These are phyloP conservation scores for Cairina moschata DNA, from an alignment of 2,113 vertebrate genomes.

Conservation along the genomic window DNA sequence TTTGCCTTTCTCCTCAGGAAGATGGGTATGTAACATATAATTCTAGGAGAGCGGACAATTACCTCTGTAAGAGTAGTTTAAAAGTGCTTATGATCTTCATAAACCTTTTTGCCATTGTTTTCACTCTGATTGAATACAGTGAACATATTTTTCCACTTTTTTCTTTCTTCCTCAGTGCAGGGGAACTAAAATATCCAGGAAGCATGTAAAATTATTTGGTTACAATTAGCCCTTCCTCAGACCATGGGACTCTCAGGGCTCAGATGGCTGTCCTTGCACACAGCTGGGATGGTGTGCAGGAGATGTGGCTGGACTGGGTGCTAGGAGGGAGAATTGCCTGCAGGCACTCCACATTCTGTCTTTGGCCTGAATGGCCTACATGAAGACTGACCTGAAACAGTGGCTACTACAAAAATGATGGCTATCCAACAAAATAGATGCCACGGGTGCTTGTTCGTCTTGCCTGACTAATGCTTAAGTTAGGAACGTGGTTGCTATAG, in stretches of 20 bases:
- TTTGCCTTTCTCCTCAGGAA: neutral
- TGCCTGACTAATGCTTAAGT: neutral
- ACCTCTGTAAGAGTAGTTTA: neutral
- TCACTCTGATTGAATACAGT: neutral
- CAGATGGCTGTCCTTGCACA: neutral
- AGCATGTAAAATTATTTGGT: neutral
- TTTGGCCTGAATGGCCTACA: fast-evolving
- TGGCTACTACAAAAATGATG: neutral
- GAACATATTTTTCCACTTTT: neutral
- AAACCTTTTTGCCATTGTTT: neutral
- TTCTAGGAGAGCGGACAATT: neutral
- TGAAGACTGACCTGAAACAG: neutral
- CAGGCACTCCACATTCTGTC: neutral
- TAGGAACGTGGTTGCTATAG: neutral
- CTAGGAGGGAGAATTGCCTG: neutral
- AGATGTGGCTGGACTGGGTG: fast-evolving
- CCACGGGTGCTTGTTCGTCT: fast-evolving
- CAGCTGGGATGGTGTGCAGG: fast-evolving
- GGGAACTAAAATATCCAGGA: neutral
- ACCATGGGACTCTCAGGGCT: fast-evolving
- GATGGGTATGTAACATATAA: neutral
- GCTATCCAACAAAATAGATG: neutral
- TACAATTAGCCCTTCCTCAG: neutral
- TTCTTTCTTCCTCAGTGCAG: neutral
- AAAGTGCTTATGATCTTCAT: neutral